Evolutionary conservation across 2,113 vertebrate species (phyloP), one percentile per base, ranked within the genome.

Genomic region (Embiotoca jacksoni): DNA sequence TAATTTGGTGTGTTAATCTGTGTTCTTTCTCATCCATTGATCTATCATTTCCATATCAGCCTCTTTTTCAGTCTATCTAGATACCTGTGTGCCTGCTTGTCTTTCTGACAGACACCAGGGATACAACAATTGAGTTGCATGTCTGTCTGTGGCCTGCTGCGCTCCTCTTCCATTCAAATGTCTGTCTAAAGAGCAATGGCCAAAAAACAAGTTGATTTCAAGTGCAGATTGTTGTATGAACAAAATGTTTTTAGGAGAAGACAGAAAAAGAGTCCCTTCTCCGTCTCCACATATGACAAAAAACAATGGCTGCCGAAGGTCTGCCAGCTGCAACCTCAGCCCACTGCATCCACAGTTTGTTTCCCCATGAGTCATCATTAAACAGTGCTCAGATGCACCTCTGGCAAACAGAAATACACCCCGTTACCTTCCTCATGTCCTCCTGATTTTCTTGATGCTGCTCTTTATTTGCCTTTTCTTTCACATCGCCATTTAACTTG

Each of bases 351-450:
- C 58, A 23, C 79, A 80, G 88, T 89, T 92, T 93, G 80, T 93
- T 92, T 93, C 88, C 83, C 73, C 86, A 92, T 92, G 86, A 90
- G 82, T 92, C 90, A 92, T 89, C 82, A 85, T 83, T 91, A 91
- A 91, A 92, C 77, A 81, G 71, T 1, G 15, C 81, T 90, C 86
- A 93, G 93, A 89, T 93, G 92, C 82, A 87, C 66, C 59, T 74
- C 46, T 79, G 63, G 63, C 56, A 56, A 56, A 72, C 54, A 71
- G 46, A 72, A 69, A 60, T 6, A 7, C 53, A 55, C 7, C 41
- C 15, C 16, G 47, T 30, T 13, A 4, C 41, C 23, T 23, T 35
- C 50, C 14, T 11, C 44, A 66, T 55, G 50, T 72, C 64, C 50
- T 74, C 49, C 60, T 55, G 64, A 65, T 76, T 71, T 57, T 8